phyloP scores from a whole-genome alignment of 1,140 invertebrate genomes.

The Drosophila takahashii region DNA sequence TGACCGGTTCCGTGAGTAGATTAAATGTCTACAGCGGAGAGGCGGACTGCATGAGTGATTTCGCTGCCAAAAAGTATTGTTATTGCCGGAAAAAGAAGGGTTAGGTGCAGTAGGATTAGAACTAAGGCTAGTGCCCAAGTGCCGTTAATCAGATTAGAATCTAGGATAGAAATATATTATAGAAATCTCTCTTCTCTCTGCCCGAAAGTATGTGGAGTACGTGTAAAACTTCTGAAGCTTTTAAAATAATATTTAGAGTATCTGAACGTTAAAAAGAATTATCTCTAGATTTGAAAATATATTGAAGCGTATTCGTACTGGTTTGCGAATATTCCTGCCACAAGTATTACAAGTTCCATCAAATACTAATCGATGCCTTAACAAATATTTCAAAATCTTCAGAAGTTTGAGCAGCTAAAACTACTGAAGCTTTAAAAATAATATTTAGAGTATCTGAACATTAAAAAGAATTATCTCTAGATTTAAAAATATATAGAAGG shows the following conservation, averaged over 20 bases:
- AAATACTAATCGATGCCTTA: not conserved
- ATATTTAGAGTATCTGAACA: not conserved
- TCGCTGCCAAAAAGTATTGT: slow-evolving; percentile 86
- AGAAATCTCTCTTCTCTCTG: slow-evolving; percentile 4
- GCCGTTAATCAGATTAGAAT: slow-evolving; percentile 43
- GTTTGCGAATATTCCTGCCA: too few species aligned
- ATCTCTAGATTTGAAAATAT: too few species aligned
- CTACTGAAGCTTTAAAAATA: slow-evolving; percentile 5
- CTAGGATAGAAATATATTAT: slow-evolving; percentile 15
- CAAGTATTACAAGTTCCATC: too few species aligned
- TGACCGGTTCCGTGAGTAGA: slow-evolving; percentile 86
- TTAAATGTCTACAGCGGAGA: slow-evolving; percentile 87
- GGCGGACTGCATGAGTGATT: slow-evolving; percentile 85
- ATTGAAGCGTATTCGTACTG: too few species aligned
- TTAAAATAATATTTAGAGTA: not conserved
- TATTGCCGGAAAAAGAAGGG: slow-evolving; percentile 78
- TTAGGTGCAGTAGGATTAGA: slow-evolving; percentile 12
- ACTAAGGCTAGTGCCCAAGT: slow-evolving; percentile 54
- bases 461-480: too few species aligned
- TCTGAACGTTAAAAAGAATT: not conserved
- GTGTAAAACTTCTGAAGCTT: not conserved
- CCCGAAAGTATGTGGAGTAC: not conserved
- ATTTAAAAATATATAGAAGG: too few species aligned
- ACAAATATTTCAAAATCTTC: not conserved
- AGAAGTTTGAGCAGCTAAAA: not conserved